Evolutionary conservation across 1,140 invertebrate genomes (phyloP).

Genomic region (Calephelis nemesis): DNA sequence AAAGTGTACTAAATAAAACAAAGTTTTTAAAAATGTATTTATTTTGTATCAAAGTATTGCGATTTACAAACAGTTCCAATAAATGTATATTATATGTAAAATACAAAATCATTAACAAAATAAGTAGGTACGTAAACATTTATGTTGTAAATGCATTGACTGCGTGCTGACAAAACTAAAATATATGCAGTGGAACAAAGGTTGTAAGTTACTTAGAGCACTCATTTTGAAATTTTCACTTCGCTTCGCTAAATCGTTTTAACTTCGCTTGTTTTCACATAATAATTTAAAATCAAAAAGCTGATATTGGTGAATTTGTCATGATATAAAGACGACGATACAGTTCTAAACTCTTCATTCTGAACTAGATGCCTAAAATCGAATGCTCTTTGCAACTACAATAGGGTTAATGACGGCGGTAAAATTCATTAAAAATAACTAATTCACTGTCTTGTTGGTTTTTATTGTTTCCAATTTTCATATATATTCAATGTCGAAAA

Average conservation of each 20-base stretch:
- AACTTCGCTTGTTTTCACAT: too few species aligned
- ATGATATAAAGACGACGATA: too few species aligned
- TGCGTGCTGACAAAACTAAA: neutral
- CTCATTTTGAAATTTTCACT: too few species aligned
- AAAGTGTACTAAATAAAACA: slow-evolving; percentile 22
- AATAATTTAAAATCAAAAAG: too few species aligned
- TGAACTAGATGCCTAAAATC: too few species aligned
- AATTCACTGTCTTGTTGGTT: neutral
- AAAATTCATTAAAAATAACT: neutral
- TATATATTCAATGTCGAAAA: slow-evolving; percentile 1
- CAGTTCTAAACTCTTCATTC: too few species aligned
- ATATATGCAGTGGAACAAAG: neutral
- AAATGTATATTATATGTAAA: slow-evolving; percentile 38
- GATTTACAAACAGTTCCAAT: slow-evolving; percentile 40
- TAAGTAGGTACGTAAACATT: neutral
- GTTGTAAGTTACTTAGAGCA: too few species aligned
- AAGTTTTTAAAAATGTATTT: slow-evolving; percentile 34
- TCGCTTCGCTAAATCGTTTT: too few species aligned
- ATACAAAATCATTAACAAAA: slow-evolving; percentile 28
- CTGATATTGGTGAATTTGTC: too few species aligned
- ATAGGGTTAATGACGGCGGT: neutral
- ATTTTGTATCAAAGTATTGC: slow-evolving; percentile 46
- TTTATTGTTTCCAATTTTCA: neutral
- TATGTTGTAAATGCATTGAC: neutral
- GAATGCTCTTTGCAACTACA: too few species aligned